phyloP scores from a whole-genome alignment of 2,113 vertebrate species.

The Electrona antarctica region DNA sequence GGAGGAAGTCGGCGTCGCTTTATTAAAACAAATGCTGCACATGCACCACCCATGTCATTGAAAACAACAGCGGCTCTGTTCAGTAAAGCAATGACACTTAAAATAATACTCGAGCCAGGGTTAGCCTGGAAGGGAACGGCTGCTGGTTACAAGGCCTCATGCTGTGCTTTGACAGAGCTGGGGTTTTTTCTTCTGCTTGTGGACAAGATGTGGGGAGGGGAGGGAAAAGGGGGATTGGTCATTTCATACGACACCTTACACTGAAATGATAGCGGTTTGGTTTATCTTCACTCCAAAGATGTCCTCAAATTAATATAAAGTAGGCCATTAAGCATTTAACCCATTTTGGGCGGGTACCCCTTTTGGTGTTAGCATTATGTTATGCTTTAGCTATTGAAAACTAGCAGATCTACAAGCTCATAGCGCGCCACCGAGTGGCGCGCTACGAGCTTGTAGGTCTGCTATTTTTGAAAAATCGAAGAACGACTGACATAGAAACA shows the following conservation, averaged over 20 bases:
- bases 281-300: background rate
- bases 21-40: slow-evolving; percentile 69
- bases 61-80: slow-evolving; percentile 73
- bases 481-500: too few relatives aligned
- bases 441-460: too few relatives aligned
- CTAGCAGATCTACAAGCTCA: too few relatives aligned
- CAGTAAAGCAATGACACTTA: slow-evolving; percentile 62
- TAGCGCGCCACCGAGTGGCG: too few relatives aligned
- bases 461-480: too few relatives aligned
- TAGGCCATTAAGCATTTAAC: background rate
- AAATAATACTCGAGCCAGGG: slow-evolving; percentile 59
- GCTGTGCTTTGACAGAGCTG: slow-evolving; percentile 45
- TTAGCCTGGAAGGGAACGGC: slow-evolving; percentile 34
- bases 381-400: too few relatives aligned
- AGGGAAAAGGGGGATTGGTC: slow-evolving; percentile 3
- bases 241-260: background rate
- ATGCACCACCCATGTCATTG: slow-evolving; percentile 58
- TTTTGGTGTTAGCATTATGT: too few relatives aligned
- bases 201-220: slow-evolving; percentile 28
- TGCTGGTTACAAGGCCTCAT: slow-evolving; percentile 55
- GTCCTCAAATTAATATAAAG: background rate
- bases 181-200: slow-evolving; percentile 50
- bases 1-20: slow-evolving; percentile 74
- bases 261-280: background rate
- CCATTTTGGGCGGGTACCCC: too few relatives aligned